Evolutionary conservation across 2,797 vertebrate species (phyloP).

Genomic region (Sphaeramia orbicularis): DNA sequence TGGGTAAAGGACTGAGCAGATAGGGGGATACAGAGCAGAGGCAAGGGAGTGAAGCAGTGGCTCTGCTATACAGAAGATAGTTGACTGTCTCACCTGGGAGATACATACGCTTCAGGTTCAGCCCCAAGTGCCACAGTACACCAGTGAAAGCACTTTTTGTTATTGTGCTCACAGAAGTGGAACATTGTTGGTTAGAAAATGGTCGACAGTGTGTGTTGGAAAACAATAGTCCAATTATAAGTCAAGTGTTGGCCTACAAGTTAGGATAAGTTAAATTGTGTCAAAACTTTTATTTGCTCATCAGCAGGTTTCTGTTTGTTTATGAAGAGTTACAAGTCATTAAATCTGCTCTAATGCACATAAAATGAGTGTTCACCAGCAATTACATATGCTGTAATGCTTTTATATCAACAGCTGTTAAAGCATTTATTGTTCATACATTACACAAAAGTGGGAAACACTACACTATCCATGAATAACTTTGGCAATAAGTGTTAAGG

Average conservation of each 20-base stretch:
- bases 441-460: conserved; percentile 19
- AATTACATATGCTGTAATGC: conserved; percentile 46
- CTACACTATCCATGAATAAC: not conserved
- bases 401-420: conserved; percentile 49
- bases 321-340: conserved; percentile 49
- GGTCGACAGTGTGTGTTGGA: conserved; percentile 37
- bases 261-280: conserved; percentile 41
- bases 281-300: conserved; percentile 54
- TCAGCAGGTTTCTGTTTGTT: conserved; percentile 47
- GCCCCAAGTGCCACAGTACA: conserved; percentile 37
- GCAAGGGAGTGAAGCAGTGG: conserved; percentile 27
- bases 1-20: conserved; percentile 44
- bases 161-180: conserved; percentile 46
- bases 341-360: conserved; percentile 50
- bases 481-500: conserved; percentile 26
- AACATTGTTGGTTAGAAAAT: conserved; percentile 54
- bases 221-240: conserved; percentile 74
- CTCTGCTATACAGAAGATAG: conserved; percentile 47
- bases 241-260: conserved; percentile 36
- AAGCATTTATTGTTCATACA: conserved; percentile 31
- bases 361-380: conserved; percentile 50
- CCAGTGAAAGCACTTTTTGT: conserved; percentile 42
- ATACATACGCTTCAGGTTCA: conserved; percentile 24
- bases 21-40: conserved; percentile 19
- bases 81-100: conserved; percentile 63